A percentile compares a stretch with the other conserved stretches of the same genome.
phyloP scores from a whole-genome alignment of 2,888 invertebrate species.

The Trissonchulus latispiculum region DNA sequence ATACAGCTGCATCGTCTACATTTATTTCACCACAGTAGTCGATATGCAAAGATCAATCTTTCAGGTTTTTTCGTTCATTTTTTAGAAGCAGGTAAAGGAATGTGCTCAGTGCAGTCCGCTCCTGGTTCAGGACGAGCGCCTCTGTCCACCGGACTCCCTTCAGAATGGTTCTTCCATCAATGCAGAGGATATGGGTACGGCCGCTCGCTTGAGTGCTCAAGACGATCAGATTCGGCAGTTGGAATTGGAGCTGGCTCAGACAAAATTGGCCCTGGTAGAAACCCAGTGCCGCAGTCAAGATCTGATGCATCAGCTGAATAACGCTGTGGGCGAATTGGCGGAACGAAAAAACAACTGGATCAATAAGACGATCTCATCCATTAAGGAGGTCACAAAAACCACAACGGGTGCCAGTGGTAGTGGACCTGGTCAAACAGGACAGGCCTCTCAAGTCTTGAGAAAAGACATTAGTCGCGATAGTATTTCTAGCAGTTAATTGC shows the following conservation, averaged over 20 bases:
- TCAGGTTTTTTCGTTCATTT: no score
- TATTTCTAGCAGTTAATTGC: background rate
- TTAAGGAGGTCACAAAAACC: constrained; percentile 49
- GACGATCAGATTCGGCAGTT: constrained; percentile 60
- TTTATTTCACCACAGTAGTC: no score
- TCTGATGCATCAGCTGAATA: constrained; percentile 70
- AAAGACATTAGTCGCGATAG: background rate
- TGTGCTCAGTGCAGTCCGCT: constrained; percentile 39
- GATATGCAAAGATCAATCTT: no score
- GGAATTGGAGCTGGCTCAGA: constrained; percentile 88
- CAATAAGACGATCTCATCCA: constrained; percentile 69
- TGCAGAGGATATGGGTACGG: background rate
- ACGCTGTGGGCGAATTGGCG: background rate
- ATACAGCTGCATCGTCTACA: no score
- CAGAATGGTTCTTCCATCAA: constrained; percentile 20
- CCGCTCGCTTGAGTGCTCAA: constrained; percentile 6
- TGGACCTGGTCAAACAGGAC: no score
- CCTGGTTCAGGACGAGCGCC: constrained; percentile 39
- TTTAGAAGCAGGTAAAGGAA: constrained; percentile 33
- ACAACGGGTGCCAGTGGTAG: background rate
- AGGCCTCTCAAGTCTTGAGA: no score
- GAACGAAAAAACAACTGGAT: constrained; percentile 62
- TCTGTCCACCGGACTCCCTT: constrained; percentile 33
- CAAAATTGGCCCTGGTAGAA: constrained; percentile 91
- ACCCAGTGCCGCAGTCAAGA: constrained; percentile 92